A percentile compares a stretch with the other conserved stretches of the same genome.
phyloP scores from a whole-genome alignment of 2,888 invertebrate genomes.

The Athripsodes cinereus region DNA sequence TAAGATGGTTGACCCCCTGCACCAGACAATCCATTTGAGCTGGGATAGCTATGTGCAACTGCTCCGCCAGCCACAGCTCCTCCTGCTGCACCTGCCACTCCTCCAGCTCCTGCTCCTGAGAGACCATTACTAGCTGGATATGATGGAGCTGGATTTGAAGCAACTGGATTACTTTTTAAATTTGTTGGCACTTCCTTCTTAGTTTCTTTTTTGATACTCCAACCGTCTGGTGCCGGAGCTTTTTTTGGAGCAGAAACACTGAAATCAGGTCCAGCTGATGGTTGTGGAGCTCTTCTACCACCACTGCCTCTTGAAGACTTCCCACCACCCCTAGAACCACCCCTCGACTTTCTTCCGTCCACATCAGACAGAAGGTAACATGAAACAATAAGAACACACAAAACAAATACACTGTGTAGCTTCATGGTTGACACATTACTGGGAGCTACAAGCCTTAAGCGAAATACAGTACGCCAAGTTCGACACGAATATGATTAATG shows the following conservation, averaged over 20 bases:
- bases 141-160: constrained; percentile 8
- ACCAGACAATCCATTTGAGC: neutral
- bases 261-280: constrained; percentile 5
- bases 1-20: neutral
- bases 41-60: constrained; percentile 2
- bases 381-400: constrained; percentile 1
- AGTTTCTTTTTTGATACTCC: constrained; percentile 20
- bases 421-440: constrained; percentile 18
- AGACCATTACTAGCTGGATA: constrained; percentile 15
- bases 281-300: constrained; percentile 12
- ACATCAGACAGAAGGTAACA: constrained; percentile 8
- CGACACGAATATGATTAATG: constrained; percentile 25
- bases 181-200: constrained; percentile 13
- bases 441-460: no score
- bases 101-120: constrained; percentile 4
- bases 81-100: constrained; percentile 32
- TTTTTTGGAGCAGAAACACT: neutral
- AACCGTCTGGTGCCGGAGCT: constrained; percentile 20
- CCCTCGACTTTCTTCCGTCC: constrained; percentile 20
- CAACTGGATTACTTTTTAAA: constrained; percentile 11
- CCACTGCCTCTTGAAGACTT: constrained; percentile 17
- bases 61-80: constrained; percentile 6
- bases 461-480: constrained; percentile 6
- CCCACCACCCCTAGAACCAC: constrained; percentile 19
- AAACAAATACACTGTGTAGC: constrained; percentile 11